Evolutionary conservation across 1,140 invertebrate genomes (phyloP).

Genomic region (Lysiphlebus fabarum): DNA sequence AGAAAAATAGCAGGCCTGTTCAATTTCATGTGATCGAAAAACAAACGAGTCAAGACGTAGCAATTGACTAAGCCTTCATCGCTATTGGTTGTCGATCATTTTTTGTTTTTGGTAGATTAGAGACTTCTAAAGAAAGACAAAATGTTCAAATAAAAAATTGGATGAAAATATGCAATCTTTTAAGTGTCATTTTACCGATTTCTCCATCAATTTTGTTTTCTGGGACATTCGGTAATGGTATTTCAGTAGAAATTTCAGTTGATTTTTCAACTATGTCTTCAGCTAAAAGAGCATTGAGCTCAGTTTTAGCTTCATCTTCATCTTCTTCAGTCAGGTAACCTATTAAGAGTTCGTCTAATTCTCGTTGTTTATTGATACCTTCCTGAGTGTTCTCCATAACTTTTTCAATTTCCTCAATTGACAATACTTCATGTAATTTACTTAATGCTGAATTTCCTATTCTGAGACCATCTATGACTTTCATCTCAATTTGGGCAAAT

Average conservation of each 20-base stretch:
- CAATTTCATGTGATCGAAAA: too few species aligned
- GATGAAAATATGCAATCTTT: too few species aligned
- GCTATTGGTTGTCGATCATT: too few species aligned
- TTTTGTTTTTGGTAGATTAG: too few species aligned
- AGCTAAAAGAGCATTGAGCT: constrained; percentile 76
- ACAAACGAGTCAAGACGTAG: too few species aligned
- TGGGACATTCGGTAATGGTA: constrained; percentile 59
- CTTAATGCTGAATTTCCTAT: constrained; percentile 89
- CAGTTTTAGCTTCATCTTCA: constrained; percentile 83
- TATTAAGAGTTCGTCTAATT: constrained; percentile 82
- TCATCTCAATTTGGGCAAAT: constrained; percentile 88
- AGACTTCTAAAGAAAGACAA: too few species aligned
- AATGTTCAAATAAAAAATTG: too few species aligned
- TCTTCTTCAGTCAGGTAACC: constrained; percentile 81
- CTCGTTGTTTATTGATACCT: constrained; percentile 90
- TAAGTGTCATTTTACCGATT: constrained; percentile 28
- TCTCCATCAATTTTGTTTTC: constrained; percentile 44
- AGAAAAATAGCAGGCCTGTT: too few species aligned
- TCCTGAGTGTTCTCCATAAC: constrained; percentile 95
- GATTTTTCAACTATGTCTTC: constrained; percentile 55
- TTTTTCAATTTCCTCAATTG: constrained; percentile 91
- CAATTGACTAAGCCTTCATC: too few species aligned
- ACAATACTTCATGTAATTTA: constrained; percentile 84
- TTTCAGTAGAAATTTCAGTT: constrained; percentile 40
- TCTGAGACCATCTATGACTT: constrained; percentile 91